phyloP scores from a whole-genome alignment of 1,140 invertebrate species.

The Drosophila kikkawai region DNA sequence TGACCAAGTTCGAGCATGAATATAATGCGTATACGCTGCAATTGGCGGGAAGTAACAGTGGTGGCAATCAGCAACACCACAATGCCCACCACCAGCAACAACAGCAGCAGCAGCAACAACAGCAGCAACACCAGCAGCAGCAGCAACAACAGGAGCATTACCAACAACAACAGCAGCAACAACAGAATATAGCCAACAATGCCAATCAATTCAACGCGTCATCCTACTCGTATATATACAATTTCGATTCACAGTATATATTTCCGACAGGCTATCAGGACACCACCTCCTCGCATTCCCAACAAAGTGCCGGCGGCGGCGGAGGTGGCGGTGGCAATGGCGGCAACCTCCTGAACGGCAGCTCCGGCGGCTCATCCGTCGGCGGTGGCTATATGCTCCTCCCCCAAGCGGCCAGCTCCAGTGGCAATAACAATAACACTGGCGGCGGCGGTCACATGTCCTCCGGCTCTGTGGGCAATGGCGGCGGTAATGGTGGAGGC shows the following conservation, averaged over 20 bases:
- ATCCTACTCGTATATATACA: slow-evolving; percentile 85
- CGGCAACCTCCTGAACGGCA: slow-evolving; percentile 55
- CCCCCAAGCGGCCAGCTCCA: slow-evolving; percentile 60
- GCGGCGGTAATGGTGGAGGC: slow-evolving; percentile 6
- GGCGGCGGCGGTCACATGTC: slow-evolving; percentile 58
- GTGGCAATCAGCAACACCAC: slow-evolving; percentile 61
- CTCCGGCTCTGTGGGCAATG: slow-evolving; percentile 56
- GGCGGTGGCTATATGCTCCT: slow-evolving; percentile 59
- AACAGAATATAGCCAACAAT: slow-evolving; percentile 70
- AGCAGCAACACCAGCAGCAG: slow-evolving; percentile 62
- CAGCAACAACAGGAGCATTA: slow-evolving; percentile 67
- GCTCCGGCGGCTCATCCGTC: slow-evolving; percentile 50
- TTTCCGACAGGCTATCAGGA: slow-evolving; percentile 85
- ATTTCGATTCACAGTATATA: slow-evolving; percentile 85
- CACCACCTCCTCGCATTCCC: slow-evolving; percentile 83
- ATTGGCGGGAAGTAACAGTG: slow-evolving; percentile 47
- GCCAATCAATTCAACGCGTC: slow-evolving; percentile 79
- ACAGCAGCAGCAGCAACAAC: slow-evolving; percentile 62
- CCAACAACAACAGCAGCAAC: slow-evolving; percentile 71
- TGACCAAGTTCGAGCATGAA: slow-evolving; percentile 71
- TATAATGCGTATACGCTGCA: slow-evolving; percentile 77
- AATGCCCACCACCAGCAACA: slow-evolving; percentile 66
- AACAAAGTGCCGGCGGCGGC: slow-evolving; percentile 80
- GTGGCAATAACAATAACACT: slow-evolving; percentile 57
- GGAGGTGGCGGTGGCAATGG: slow-evolving; percentile 34